Conservation (phyloP, 2,888 invertebrate genomes). For the Lampropteryx suffumata region DNA sequence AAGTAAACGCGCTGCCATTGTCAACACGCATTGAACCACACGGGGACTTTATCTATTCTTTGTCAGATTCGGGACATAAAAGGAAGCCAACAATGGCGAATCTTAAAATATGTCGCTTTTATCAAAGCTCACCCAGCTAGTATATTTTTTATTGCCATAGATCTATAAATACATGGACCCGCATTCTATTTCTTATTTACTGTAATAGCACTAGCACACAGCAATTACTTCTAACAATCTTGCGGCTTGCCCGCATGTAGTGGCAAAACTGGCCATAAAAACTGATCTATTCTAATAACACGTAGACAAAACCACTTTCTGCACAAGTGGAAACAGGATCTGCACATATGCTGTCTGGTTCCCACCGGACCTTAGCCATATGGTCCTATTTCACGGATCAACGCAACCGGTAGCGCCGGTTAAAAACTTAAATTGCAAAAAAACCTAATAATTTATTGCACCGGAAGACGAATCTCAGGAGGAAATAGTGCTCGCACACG, state of each 20-base stretch:
- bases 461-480: conserved; percentile 82
- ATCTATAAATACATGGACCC: conserved; percentile 58
- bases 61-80: conserved; percentile 73
- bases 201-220: conserved; percentile 58
- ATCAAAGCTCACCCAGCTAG: conserved; percentile 52
- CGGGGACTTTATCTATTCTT: conserved; percentile 71
- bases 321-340: conserved; percentile 56
- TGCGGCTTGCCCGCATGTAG: conserved; percentile 74
- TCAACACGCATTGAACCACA: conserved; percentile 74
- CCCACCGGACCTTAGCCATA: conserved; percentile 59
- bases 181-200: conserved; percentile 65
- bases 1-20: conserved; percentile 74
- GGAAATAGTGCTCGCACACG: conserved; percentile 78
- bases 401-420: conserved; percentile 56
- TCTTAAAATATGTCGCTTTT: conserved; percentile 65
- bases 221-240: conserved; percentile 77
- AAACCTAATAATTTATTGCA: conserved; percentile 76
- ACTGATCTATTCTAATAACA: conserved; percentile 68
- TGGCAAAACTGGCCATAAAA: conserved; percentile 72
- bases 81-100: conserved; percentile 66
- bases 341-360: conserved; percentile 49
- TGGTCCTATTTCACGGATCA: conserved; percentile 53
- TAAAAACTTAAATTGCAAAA: conserved; percentile 67
- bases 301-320: conserved; percentile 48
- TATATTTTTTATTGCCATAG: conserved; percentile 53